Evolutionary conservation across 1,140 invertebrate species (phyloP), one percentile per base, ranked within the genome.

Genomic region (Lethocerus indicus): DNA sequence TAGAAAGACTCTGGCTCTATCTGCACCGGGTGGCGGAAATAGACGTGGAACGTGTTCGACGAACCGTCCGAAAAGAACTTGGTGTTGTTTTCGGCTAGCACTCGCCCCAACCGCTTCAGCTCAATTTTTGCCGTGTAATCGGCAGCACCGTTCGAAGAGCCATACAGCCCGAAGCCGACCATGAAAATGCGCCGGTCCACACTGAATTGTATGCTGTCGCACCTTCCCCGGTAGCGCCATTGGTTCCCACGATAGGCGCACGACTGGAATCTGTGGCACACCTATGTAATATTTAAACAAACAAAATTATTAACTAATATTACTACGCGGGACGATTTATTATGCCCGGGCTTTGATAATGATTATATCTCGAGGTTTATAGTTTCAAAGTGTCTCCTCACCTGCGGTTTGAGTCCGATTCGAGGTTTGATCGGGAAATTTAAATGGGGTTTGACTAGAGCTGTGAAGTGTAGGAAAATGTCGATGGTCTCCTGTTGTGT

Each of bases 191-290:
- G 72, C 52, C 83, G 82, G 63, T 93, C 89, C 4, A 92, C 88
- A 56, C 83, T 87, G 63, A 93, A 93, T 60, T 92, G 88, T 59
- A 93, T 92, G 27, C 83, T 87, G 60, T 92, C 89, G 61, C 87
- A 91, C 39, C 88, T 72, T 13, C 88, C 88, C 59, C 89, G 71
- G 61, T 92, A 93, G 28, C 88, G 74, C 88, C 89, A 93, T 59
- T 96, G 92, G 63, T 95, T 96, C 59, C 86, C 90, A 56, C 92
- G 76, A 63, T 95, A 95, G 3, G 91, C 92, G 60, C 87, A 93
- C 1, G 90, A 94, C 64, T 92, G 87, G 63, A 96, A 96, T 63
- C 92, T 73, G 63, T 92, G 89, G 60, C 90, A 93, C 13, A 89
- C 81, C 81, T 84, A 64, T 23, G 69, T 58, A 2, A 56, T 49